Evolutionary conservation across 2,888 invertebrate species (phyloP).

Genomic region (Agriopis leucophaearia): DNA sequence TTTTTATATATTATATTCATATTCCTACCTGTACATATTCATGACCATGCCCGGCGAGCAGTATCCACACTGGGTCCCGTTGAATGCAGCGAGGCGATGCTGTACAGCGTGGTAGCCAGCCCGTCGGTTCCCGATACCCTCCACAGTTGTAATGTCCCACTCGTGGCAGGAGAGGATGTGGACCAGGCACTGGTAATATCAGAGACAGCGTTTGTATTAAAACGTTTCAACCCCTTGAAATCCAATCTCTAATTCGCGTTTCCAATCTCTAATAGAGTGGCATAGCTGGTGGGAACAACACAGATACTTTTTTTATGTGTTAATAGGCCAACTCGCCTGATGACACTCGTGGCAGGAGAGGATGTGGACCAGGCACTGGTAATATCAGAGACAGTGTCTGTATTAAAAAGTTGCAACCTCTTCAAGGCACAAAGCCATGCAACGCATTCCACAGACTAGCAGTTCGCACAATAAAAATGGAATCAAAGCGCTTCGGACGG

Average conservation of each 20-base stretch:
- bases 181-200: conserved; percentile 86
- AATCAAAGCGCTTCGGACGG: no score
- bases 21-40: conserved; percentile 91
- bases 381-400: conserved; percentile 22
- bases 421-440: no score
- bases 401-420: background rate
- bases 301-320: no score
- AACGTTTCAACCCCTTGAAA: background rate
- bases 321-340: no score
- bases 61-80: conserved; percentile 91
- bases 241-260: background rate
- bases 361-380: conserved; percentile 88
- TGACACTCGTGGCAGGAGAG: conserved; percentile 89
- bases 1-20: conserved; percentile 7
- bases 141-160: conserved; percentile 91
- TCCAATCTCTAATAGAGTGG: background rate
- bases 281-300: no score
- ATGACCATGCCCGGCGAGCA: conserved; percentile 93
- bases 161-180: conserved; percentile 88
- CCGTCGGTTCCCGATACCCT: conserved; percentile 89
- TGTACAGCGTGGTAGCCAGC: conserved; percentile 90
- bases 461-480: no score
- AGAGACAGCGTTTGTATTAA: background rate
- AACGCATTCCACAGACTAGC: no score
- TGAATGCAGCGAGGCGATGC: conserved; percentile 87